Base-by-base conservation (phyloP, 2,888 invertebrate species). In the Macrosoma leucophasiata region DNA sequence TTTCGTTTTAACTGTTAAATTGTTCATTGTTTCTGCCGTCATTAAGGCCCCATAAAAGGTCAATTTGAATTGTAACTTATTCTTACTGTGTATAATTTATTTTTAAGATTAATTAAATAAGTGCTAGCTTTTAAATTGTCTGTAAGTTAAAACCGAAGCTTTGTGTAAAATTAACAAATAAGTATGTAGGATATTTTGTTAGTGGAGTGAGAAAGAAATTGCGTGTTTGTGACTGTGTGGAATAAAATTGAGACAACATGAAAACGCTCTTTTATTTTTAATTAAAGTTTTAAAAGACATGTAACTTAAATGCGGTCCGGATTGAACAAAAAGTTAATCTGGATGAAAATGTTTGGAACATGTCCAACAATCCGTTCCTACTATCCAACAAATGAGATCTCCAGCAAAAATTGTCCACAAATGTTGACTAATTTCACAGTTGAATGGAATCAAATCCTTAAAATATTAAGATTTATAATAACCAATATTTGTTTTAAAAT, bases 151-250 rank as follows among this genome's bases (percentile, higher is more conserved):
- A 74, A 86, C 87, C 50, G 75, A 88, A 67, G 75, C 79, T 56
- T 86, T 89, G 62, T 74, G 55, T 58, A 78, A 76, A 57, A 81
- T 91, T 60, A 84, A 86, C 66, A 86, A 86, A 64, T 89, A 88
- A 71, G 72, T 77, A 62, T 11, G 27, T 25, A 36, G 26, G 22
- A 26, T 9, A 10, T 14, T 65, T 62, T 66, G 67, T 66, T 63
- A 71, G 64, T 40, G 69, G 72, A 54, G 75, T 72, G 65, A 73
- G 74, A 62, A 59, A 67, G 72, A 60, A 40, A 45, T 39, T 34
- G 48, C 53, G 52, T 62, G 59, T 55, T 68, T 66, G 66, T 66
- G 68, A 57, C 50, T 55, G 76, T 72, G 72, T 75, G 74, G 60
- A 77, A 70, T 68, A 74, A 78, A 78, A 51, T 37, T 41, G 43